Evolutionary conservation across 2,113 vertebrate genomes (phyloP).

Genomic region (Prionailurus bengalensis): DNA sequence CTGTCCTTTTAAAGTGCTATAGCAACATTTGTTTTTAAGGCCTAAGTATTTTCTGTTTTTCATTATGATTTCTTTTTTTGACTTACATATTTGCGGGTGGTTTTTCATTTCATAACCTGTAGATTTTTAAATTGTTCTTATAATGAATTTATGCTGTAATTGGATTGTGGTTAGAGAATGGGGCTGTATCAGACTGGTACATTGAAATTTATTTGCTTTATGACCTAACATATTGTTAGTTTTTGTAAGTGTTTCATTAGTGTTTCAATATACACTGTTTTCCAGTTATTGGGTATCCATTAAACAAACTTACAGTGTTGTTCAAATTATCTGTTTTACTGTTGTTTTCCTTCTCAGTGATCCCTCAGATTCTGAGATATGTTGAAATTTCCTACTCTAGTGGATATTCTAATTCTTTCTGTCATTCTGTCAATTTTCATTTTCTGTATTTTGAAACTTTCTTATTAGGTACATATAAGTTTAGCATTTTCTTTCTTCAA

Average conservation of each 20-base stretch:
- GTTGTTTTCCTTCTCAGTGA: not conserved
- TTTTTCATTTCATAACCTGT: not conserved
- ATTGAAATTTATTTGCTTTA: not conserved
- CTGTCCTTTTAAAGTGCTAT: not conserved
- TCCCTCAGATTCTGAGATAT: slow-evolving; percentile 20
- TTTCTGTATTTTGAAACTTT: slow-evolving; percentile 5
- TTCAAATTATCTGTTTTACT: not conserved
- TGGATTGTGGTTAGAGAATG: not conserved
- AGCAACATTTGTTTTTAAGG: slow-evolving; percentile 11
- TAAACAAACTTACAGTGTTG: not conserved
- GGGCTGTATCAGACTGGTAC: not conserved
- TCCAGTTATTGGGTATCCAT: not conserved
- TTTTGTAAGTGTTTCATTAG: not conserved
- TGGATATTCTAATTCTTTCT: slow-evolving; percentile 10
- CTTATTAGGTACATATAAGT: not conserved
- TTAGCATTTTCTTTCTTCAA: slow-evolving; percentile 14
- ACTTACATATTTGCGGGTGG: not conserved
- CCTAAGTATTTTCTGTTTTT: slow-evolving; percentile 44
- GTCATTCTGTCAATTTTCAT: slow-evolving; percentile 10
- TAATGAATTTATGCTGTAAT: not conserved
- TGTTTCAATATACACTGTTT: not conserved
- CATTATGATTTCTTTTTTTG: not conserved
- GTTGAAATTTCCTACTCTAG: not conserved
- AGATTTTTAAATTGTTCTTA: slow-evolving; percentile 21
- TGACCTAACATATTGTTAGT: not conserved